Percentiles rank a stretch among this genome's conserved stretches.
Conservation (phyloP, 2,797 vertebrate species). For the Liparis tanakae region DNA sequence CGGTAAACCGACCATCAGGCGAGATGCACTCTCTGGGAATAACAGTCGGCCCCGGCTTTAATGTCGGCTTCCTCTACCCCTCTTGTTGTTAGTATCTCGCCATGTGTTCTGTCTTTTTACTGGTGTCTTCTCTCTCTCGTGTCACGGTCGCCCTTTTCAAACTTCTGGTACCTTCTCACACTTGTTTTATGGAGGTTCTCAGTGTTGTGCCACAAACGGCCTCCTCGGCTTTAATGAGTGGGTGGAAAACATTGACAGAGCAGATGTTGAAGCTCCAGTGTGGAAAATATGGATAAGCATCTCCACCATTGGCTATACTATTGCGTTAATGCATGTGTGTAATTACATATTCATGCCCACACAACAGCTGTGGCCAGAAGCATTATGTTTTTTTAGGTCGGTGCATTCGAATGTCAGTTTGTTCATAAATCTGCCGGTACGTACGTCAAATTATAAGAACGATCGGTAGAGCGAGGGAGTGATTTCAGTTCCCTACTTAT, state of each 20-base stretch:
- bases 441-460: neutral
- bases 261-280: too few relatives aligned
- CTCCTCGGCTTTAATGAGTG: neutral
- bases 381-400: too few relatives aligned
- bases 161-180: conserved; percentile 11
- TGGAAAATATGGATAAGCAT: neutral
- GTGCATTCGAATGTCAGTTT: neutral
- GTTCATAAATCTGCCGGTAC: neutral
- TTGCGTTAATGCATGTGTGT: neutral
- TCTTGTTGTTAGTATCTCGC: conserved; percentile 13
- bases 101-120: conserved; percentile 19
- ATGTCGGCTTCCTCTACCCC: neutral
- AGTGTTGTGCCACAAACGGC: neutral
- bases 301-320: neutral
- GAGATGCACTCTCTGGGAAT: conserved; percentile 19
- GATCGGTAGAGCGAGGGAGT: neutral
- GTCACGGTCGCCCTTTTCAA: neutral
- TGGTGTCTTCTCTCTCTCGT: conserved; percentile 9
- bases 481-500: neutral
- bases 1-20: conserved; percentile 19
- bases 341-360: neutral
- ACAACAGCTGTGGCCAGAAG: neutral
- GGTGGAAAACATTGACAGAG: neutral
- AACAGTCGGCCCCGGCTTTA: conserved; percentile 29
- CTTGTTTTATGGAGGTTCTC: conserved; percentile 13